Percentiles rank a stretch among this genome's conserved stretches.
Conservation (phyloP, 2,113 vertebrate genomes). For the Columbina picui region DNA sequence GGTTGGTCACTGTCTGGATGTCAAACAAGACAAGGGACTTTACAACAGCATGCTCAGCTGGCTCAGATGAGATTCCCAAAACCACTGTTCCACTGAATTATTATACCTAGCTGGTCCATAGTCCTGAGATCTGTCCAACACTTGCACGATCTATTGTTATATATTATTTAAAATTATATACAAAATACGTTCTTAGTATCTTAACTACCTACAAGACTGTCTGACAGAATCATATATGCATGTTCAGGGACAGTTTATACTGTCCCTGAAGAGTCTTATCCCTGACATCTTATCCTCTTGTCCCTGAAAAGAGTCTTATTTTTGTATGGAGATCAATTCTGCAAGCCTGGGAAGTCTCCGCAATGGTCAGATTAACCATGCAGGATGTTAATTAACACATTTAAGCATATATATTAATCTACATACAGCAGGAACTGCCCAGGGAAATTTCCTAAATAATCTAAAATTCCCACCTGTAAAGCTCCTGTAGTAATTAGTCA, state of each 20-base stretch:
- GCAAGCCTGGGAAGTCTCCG: neutral
- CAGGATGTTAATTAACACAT: neutral
- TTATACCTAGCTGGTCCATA: neutral
- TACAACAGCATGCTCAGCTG: neutral
- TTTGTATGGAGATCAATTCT: neutral
- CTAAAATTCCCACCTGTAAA: neutral
- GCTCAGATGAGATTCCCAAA: neutral
- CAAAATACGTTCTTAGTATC: neutral
- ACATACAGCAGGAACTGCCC: neutral
- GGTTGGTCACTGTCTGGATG: neutral
- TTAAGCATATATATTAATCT: neutral
- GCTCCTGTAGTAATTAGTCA: neutral
- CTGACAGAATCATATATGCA: neutral
- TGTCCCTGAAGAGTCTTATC: neutral
- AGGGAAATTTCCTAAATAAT: neutral
- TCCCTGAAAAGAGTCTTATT: neutral
- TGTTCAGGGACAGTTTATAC: neutral
- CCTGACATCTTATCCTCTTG: neutral
- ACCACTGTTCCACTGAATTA: neutral
- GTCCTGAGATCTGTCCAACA: neutral
- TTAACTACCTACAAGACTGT: neutral
- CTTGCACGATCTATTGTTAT: neutral
- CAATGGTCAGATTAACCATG: neutral
- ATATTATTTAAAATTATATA: neutral
- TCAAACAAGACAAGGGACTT: neutral